Conservation (phyloP, 2,113 vertebrate genomes). For the Prionailurus bengalensis region DNA sequence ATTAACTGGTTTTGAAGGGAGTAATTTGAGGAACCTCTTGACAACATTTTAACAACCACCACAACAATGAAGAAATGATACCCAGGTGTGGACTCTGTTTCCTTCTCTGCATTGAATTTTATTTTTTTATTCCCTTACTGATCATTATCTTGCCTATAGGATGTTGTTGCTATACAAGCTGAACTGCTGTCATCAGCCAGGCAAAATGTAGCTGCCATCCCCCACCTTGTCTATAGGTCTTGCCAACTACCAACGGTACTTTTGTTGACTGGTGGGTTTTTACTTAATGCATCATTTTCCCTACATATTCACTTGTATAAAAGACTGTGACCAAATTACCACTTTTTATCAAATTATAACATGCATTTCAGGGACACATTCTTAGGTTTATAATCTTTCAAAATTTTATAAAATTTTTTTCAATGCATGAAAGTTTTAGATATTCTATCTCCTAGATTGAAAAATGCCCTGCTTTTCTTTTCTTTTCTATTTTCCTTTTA, state of each 20-base stretch:
- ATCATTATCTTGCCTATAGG: not conserved
- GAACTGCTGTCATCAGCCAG: not conserved
- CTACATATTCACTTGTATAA: not conserved
- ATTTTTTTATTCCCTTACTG: not conserved
- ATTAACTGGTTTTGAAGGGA: conserved; percentile 42
- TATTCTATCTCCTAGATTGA: not conserved
- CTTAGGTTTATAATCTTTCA: not conserved
- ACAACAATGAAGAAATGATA: not conserved
- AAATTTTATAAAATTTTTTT: not conserved
- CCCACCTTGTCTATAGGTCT: not conserved
- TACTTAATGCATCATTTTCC: not conserved
- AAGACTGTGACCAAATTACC: not conserved
- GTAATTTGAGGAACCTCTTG: not conserved
- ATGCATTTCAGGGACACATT: not conserved
- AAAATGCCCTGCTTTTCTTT: not conserved
- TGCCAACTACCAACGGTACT: not conserved
- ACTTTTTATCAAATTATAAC: not conserved
- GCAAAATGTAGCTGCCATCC: not conserved
- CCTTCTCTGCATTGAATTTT: not conserved
- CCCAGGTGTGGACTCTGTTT: not conserved
- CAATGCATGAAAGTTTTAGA: not conserved
- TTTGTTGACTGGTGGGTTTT: not conserved
- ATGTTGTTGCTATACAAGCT: not conserved
- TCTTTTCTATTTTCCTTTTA: not conserved
- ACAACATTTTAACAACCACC: not conserved